Conservation (phyloP, 2,113 vertebrate species). For the Dicrurus megarhynchus region DNA sequence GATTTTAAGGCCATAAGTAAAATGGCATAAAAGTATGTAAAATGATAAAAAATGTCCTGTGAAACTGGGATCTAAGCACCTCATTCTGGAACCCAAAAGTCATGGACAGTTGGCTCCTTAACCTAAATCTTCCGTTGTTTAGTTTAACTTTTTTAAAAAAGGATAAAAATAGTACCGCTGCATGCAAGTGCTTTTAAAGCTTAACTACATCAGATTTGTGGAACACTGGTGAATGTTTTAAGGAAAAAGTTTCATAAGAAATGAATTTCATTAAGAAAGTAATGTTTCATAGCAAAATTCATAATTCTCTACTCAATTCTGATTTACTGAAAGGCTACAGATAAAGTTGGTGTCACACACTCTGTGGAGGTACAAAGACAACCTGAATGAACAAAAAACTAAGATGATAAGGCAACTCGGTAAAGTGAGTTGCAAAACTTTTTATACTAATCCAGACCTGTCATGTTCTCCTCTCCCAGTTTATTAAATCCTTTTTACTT, state of each 20-base stretch:
- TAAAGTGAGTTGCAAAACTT: not conserved
- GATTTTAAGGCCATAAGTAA: not conserved
- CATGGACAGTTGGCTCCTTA: not conserved
- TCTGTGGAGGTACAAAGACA: not conserved
- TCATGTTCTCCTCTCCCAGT: not conserved
- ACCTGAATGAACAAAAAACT: not conserved
- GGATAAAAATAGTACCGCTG: not conserved
- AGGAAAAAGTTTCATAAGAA: not conserved
- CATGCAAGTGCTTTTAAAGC: not conserved
- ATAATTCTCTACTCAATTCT: not conserved
- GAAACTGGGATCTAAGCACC: not conserved
- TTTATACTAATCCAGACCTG: not conserved
- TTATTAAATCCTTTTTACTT: not conserved
- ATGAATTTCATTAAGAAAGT: not conserved
- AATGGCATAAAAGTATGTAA: not conserved
- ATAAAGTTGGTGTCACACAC: not conserved
- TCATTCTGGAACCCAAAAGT: not conserved
- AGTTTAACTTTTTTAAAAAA: not conserved
- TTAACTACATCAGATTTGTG: not conserved
- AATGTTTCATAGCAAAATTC: not conserved
- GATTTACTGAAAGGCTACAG: not conserved
- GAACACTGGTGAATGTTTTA: not conserved
- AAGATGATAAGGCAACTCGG: not conserved
- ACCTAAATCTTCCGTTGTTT: not conserved
- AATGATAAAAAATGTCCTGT: not conserved